A percentile compares a stretch with the other conserved stretches of the same genome.
These are phyloP conservation scores for Erpornis zantholeuca DNA, from an alignment of 2,113 vertebrate species.

Conservation along the genomic window DNA sequence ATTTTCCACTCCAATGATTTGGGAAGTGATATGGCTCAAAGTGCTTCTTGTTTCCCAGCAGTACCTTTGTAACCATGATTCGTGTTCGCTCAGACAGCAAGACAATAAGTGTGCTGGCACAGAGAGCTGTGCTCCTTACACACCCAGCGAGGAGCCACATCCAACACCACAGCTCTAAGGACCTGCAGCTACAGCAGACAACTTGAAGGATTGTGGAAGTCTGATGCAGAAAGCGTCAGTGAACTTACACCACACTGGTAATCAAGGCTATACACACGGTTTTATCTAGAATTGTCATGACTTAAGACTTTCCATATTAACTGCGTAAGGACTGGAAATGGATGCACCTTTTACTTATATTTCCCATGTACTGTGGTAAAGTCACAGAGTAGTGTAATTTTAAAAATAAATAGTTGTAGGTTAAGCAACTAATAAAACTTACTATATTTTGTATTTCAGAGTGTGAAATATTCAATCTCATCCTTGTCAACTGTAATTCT, in stretches of 20 bases:
- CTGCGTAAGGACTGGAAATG: not conserved
- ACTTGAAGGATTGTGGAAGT: not conserved
- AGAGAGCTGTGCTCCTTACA: too few relatives aligned
- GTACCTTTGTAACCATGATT: not conserved
- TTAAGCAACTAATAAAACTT: not conserved
- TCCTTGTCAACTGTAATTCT: not conserved
- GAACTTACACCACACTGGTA: not conserved
- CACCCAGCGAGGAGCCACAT: accelerated
- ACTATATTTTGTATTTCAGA: not conserved
- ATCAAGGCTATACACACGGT: not conserved
- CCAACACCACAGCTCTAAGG: too few relatives aligned
- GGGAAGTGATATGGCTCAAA: not conserved
- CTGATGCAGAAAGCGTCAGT: not conserved
- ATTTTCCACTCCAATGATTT: not conserved
- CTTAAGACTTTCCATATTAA: not conserved
- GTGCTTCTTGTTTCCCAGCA: not conserved
- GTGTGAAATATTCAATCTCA: not conserved
- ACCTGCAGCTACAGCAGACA: not conserved
- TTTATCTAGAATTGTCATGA: not conserved
- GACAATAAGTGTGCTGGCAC: not conserved
- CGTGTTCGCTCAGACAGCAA: not conserved
- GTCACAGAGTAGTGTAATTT: not conserved
- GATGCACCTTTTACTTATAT: not conserved
- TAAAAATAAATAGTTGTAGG: not conserved
- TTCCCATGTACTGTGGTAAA: not conserved